A percentile compares a stretch with the other conserved stretches of the same genome.
phyloP scores from a whole-genome alignment of 2,797 vertebrate species.

The Sebastes kiyomatsui region DNA sequence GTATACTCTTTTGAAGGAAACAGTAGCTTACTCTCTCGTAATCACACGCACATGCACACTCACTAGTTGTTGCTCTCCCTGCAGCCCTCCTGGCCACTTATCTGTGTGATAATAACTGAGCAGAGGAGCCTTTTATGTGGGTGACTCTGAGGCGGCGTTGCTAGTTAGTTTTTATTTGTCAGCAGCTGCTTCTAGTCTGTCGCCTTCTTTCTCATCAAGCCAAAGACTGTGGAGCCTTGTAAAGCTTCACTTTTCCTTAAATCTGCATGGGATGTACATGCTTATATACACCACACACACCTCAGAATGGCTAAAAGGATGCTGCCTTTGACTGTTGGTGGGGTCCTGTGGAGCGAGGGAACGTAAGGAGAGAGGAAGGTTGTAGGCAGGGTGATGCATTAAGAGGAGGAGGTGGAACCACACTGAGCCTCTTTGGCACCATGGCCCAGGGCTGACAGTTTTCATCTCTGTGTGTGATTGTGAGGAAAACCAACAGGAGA shows the following conservation, averaged over 20 bases:
- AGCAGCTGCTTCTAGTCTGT: constrained; percentile 43
- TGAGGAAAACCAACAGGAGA: background rate
- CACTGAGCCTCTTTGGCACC: constrained; percentile 10
- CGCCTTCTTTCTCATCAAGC: constrained; percentile 42
- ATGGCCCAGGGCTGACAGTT: constrained; percentile 15
- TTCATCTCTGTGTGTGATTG: constrained; percentile 27
- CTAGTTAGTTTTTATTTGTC: constrained; percentile 73
- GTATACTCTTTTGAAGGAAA: constrained; percentile 47
- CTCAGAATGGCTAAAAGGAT: background rate
- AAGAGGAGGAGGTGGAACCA: constrained; percentile 36
- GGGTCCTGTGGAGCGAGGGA: background rate
- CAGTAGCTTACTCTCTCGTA: constrained; percentile 19
- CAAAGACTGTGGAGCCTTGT: constrained; percentile 8
- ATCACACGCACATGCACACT: constrained; percentile 54
- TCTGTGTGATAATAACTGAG: constrained; percentile 54
- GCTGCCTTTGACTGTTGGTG: background rate
- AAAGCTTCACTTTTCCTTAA: constrained; percentile 23
- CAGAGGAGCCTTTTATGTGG: constrained; percentile 63
- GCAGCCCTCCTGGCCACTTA: constrained; percentile 41
- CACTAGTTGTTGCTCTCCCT: constrained; percentile 22
- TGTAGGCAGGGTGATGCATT: constrained; percentile 11
- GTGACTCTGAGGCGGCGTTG: constrained; percentile 46
- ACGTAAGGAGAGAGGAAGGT: background rate
- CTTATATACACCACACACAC: background rate
- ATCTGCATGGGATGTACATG: background rate